These are phyloP conservation scores for Leguminivora glycinivorella DNA, from an alignment of 1,140 invertebrate species.

Conservation along the genomic window DNA sequence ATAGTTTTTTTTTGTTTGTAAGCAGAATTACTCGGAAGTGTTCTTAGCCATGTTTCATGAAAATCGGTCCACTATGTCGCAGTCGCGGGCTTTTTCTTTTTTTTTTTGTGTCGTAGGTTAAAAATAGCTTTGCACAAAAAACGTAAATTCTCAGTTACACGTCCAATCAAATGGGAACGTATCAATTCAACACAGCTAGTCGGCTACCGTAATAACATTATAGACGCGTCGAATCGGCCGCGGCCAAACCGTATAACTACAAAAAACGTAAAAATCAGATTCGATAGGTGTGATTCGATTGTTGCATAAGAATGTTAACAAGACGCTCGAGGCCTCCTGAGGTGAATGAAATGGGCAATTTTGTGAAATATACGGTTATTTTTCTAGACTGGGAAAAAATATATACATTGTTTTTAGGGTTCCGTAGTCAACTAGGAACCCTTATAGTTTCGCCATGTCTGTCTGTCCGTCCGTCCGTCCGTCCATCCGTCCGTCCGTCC, in stretches of 20 bases:
- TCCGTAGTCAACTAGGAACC: no score
- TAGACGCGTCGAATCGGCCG: conserved; percentile 4
- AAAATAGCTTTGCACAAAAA: not conserved
- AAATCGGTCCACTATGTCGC: no score
- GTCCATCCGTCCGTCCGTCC: no score
- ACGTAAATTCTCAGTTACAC: not conserved
- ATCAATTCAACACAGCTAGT: conserved; percentile 2
- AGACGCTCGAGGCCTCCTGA: not conserved
- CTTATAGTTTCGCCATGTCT: no score
- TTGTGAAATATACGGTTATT: not conserved
- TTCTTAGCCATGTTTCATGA: no score
- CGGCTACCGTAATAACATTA: not conserved
- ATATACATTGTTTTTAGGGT: no score
- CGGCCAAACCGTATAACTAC: conserved; percentile 10
- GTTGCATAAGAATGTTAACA: not conserved
- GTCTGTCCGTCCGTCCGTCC: no score
- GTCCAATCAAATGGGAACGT: not conserved
- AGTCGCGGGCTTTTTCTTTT: no score
- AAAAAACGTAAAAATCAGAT: conserved; percentile 13
- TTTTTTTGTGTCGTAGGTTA: no score
- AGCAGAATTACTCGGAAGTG: no score
- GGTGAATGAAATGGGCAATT: not conserved
- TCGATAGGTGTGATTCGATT: not conserved
- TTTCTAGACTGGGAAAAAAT: no score
- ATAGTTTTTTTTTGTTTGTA: no score